Conservation (phyloP, 2,797 vertebrate species). For the Calcarius lapponicus region DNA sequence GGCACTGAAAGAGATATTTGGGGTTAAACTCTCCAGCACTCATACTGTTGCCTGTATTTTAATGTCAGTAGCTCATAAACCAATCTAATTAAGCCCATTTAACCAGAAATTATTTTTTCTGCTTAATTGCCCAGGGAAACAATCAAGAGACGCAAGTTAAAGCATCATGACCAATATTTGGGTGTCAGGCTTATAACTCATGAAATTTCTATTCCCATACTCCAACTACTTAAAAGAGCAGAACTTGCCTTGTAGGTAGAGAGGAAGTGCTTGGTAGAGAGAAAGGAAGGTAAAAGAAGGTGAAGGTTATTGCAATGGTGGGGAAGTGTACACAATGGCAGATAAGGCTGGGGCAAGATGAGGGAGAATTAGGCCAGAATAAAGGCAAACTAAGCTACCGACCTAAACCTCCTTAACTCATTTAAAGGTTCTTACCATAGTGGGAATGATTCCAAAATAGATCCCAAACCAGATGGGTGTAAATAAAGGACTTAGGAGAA, state of each 20-base stretch:
- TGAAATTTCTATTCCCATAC: not conserved
- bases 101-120: slow-evolving; percentile 23
- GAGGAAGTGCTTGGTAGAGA: not conserved
- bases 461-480: not conserved
- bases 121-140: slow-evolving; percentile 2
- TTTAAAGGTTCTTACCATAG: not conserved
- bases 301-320: not conserved
- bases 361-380: not conserved
- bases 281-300: not conserved
- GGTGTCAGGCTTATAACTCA: not conserved
- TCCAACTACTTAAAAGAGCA: not conserved
- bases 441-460: not conserved
- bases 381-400: not conserved
- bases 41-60: not conserved
- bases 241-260: not conserved
- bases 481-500: not conserved
- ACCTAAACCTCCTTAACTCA: not conserved
- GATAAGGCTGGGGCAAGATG: not conserved
- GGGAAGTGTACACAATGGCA: not conserved
- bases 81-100: slow-evolving; percentile 12
- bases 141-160: not conserved
- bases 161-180: not conserved
- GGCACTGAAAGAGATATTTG: not conserved
- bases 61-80: not conserved
- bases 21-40: slow-evolving; percentile 7